Evolutionary conservation across 2,113 vertebrate genomes (phyloP).

Genomic region (Leucoraja erinaceus): DNA sequence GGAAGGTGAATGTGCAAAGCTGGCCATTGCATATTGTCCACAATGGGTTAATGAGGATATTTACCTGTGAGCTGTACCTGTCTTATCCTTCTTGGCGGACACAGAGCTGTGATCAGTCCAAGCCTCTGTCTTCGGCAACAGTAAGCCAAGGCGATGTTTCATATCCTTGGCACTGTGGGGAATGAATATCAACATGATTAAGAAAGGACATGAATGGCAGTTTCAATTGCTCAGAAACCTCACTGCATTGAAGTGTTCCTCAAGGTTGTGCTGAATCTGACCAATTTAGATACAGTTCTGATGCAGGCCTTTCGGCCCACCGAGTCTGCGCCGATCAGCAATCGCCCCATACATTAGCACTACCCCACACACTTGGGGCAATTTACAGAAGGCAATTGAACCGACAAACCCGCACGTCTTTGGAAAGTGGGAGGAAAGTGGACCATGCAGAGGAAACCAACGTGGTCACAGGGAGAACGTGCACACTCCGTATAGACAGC

Average conservation of each 20-base stretch:
- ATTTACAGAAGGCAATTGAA: too few species aligned
- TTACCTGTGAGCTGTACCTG: conserved; percentile 64
- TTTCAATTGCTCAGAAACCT: neutral
- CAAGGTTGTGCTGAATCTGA: neutral
- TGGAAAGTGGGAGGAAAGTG: too few species aligned
- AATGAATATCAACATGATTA: conserved; percentile 37
- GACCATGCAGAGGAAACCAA: too few species aligned
- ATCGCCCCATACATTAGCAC: too few species aligned
- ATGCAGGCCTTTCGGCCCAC: too few species aligned
- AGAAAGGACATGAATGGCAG: neutral
- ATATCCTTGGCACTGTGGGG: conserved; percentile 80
- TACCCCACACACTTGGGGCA: too few species aligned
- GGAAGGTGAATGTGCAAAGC: neutral
- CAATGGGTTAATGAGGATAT: conserved; percentile 35
- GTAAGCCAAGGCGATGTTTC: conserved; percentile 80
- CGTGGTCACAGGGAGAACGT: too few species aligned
- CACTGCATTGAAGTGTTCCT: neutral
- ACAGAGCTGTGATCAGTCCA: conserved; percentile 57
- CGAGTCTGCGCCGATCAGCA: too few species aligned
- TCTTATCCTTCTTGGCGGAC: conserved; percentile 64
- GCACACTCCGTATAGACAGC: too few species aligned
- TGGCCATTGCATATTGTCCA: neutral
- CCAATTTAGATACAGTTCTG: neutral
- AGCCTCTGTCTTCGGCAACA: conserved; percentile 80
- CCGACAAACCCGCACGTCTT: too few species aligned